Evolutionary conservation across 2,888 invertebrate genomes (phyloP).

Genomic region (Octonoba sinensis): DNA sequence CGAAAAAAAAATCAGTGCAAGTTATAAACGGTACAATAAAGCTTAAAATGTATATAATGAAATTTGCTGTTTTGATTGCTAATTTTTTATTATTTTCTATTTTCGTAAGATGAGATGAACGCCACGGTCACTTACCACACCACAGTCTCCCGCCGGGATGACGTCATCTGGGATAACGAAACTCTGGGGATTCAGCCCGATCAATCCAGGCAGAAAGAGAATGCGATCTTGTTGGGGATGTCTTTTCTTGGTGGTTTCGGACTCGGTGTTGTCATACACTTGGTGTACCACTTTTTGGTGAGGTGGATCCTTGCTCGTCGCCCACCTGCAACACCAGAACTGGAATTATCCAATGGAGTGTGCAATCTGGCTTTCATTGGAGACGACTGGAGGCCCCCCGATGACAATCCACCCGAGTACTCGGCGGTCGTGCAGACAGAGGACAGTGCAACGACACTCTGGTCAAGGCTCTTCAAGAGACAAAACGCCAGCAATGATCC

Average conservation of each 20-base stretch:
- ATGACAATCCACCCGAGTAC: slow-evolving; percentile 36
- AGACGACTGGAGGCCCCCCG: slow-evolving; percentile 17
- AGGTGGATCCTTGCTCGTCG: not conserved
- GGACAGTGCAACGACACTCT: not conserved
- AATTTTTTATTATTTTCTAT: too few species aligned
- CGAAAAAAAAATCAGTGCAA: too few species aligned
- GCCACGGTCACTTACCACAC: not conserved
- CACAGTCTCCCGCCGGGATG: not conserved
- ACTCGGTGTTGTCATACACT: slow-evolving; percentile 21
- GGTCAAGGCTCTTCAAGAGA: slow-evolving; percentile 3
- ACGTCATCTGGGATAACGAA: slow-evolving; percentile 7
- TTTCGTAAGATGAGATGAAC: too few species aligned
- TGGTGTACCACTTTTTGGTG: slow-evolving; percentile 19
- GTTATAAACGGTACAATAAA: too few species aligned
- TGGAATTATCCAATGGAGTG: not conserved
- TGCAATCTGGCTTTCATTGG: slow-evolving; percentile 30
- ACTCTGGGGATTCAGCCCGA: not conserved
- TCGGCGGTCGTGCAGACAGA: slow-evolving; percentile 15
- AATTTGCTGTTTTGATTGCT: too few species aligned
- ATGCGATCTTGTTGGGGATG: slow-evolving; percentile 23
- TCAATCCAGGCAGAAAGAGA: too few species aligned
- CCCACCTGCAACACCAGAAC: too few species aligned
- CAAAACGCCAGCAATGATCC: not conserved
- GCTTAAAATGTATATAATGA: too few species aligned
- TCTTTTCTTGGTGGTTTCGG: slow-evolving; percentile 23